phyloP scores from a whole-genome alignment of 2,113 vertebrate genomes.

The Lagopus leucura region DNA sequence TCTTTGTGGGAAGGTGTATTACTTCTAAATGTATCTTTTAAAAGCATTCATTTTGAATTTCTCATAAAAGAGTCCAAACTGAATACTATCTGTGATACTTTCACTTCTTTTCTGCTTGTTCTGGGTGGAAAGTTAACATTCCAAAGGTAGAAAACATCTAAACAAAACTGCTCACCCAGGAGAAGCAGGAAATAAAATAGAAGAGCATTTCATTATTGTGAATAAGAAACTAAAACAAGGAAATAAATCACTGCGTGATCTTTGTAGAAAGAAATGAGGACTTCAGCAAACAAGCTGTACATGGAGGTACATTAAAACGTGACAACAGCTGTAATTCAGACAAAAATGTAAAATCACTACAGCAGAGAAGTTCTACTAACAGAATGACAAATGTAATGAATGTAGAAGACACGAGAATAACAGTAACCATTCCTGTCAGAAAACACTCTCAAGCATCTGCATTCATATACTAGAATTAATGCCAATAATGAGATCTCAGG shows the following conservation, averaged over 20 bases:
- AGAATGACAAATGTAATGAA: background rate
- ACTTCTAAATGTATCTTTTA: background rate
- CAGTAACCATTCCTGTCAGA: background rate
- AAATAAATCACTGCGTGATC: background rate
- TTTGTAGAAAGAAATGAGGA: background rate
- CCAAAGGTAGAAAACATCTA: background rate
- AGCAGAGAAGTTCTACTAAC: background rate
- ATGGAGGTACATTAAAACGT: background rate
- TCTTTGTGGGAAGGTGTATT: background rate
- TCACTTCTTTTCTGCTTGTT: background rate
- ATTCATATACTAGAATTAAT: background rate
- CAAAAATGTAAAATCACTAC: background rate
- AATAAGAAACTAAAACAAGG: background rate
- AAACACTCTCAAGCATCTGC: background rate
- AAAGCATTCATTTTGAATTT: background rate
- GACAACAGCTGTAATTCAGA: background rate
- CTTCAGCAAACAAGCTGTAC: background rate
- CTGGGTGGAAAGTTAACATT: background rate
- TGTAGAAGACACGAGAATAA: background rate
- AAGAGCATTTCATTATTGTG: background rate
- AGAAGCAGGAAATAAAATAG: background rate
- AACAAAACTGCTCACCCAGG: background rate
- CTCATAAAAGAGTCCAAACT: background rate
- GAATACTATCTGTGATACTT: background rate
- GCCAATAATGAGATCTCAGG: background rate